Base-by-base conservation (phyloP, 2,797 vertebrate genomes). In the Phoebastria nigripes region DNA sequence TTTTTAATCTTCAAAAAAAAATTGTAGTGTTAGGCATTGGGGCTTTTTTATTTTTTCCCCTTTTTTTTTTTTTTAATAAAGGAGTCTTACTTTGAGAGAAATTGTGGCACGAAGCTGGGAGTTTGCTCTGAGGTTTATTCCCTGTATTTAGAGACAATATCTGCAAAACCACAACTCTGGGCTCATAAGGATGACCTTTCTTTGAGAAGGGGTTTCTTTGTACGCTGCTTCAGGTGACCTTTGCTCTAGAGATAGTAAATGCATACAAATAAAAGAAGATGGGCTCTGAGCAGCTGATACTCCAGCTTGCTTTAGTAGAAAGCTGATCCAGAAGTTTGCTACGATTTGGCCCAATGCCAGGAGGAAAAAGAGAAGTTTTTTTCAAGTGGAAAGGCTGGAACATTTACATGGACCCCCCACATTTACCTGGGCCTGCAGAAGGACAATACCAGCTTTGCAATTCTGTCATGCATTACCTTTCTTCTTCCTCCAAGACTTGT, bases 1-100 rank as follows among this genome's bases (percentile, higher is more conserved):
- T 12, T 91, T 96, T 95, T 90, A 62, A 39, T 94, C 90, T 82
- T 90, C 79, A 93, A 88, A 76, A 49, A 54, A 33, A 73, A 52
- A 91, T 31, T 77, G 16, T 8, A 21, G 8, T 41, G 18, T 18
- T 73, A 55, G 7, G 5, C 5, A 82, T 33, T 63, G 12, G 6
- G 21, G 33, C 0, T 51, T 13, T 42, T 25, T 56, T 33, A 2
- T 3, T 10, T 6, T 29, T 33, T 6, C 8, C 29, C 35, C 35
- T 11, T 6, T 9, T 39, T 37, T 22, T 28, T 54, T 37, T 71
- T 59, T 62, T 31, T 2, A 46, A 29, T 49, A 39, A 55, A 26
- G 13, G 6, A 41, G 17, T 71, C 31, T 81, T n/a, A 47, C 56
- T 91, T 76, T 51, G 28, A 72, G 25, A 83, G 4, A 79, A 84